Conservation (phyloP, 1,140 invertebrate species). For the Drosophila pruinosa region DNA sequence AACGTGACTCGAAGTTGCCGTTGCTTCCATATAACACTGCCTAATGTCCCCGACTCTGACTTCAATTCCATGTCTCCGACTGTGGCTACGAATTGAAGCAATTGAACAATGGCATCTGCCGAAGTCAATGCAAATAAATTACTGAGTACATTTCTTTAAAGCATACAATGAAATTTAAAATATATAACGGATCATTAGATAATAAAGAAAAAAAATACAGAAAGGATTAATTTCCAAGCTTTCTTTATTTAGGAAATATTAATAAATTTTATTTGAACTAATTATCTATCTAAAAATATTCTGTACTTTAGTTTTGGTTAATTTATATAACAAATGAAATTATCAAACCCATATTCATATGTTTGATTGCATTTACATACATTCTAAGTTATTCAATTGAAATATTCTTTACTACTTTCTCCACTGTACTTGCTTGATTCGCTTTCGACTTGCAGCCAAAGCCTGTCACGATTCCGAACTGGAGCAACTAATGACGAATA, state of each 20-base stretch:
- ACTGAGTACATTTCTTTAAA: neutral
- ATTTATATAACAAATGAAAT: neutral
- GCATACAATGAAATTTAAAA: neutral
- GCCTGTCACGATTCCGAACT: constrained; percentile 59
- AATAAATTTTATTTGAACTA: too few relatives aligned
- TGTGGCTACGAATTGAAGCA: constrained; percentile 4
- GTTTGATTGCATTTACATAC: too few relatives aligned
- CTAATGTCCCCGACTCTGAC: constrained; percentile 17
- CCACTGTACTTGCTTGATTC: constrained; percentile 40
- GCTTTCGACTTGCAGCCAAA: constrained; percentile 13
- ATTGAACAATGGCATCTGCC: constrained; percentile 43
- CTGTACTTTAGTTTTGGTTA: neutral
- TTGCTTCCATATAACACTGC: constrained; percentile 32
- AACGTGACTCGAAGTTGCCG: constrained; percentile 64
- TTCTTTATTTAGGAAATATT: too few relatives aligned
- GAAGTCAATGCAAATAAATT: neutral
- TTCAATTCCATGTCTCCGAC: neutral
- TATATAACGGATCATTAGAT: too few relatives aligned
- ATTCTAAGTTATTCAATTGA: too few relatives aligned
- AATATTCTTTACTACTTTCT: neutral
- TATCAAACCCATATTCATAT: neutral
- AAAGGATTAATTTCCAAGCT: too few relatives aligned
- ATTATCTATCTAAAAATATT: neutral
- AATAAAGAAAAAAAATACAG: neutral
- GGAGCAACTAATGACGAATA: constrained; percentile 69